These are phyloP conservation scores for Arnoldichthys spilopterus DNA, from an alignment of 2,797 vertebrate species.

Conservation along the genomic window DNA sequence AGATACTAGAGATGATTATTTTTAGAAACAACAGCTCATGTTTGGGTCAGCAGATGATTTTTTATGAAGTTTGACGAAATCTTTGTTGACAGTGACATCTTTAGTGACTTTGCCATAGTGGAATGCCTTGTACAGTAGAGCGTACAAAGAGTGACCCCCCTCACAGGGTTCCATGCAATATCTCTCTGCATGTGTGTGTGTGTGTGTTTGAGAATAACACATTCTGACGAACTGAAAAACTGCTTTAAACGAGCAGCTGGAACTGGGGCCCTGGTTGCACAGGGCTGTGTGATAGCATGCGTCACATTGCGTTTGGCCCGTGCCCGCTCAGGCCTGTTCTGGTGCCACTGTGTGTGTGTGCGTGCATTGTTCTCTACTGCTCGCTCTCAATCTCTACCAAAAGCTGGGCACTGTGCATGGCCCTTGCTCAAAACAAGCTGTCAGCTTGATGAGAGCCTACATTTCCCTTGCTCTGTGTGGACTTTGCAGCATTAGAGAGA, in stretches of 20 bases:
- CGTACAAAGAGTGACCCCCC: slow-evolving; percentile 6
- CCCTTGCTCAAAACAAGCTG: slow-evolving; percentile 52
- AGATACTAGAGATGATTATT: background rate
- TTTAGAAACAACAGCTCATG: background rate
- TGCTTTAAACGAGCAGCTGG: slow-evolving; percentile 48
- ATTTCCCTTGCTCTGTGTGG: slow-evolving; percentile 40
- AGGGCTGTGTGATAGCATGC: slow-evolving; percentile 49
- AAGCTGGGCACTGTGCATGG: slow-evolving; percentile 45
- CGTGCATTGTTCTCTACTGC: slow-evolving; percentile 46
- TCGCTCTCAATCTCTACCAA: slow-evolving; percentile 45
- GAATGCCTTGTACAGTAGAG: slow-evolving; percentile 1
- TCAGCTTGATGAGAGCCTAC: slow-evolving; percentile 52
- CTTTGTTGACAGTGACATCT: slow-evolving; percentile 37
- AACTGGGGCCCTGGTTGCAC: slow-evolving; percentile 34
- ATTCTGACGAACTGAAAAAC: slow-evolving; percentile 44
- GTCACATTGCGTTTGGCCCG: slow-evolving; percentile 41
- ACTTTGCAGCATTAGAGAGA: slow-evolving; percentile 45
- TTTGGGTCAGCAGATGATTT: background rate
- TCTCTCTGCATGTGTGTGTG: slow-evolving; percentile 14
- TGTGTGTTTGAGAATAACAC: slow-evolving; percentile 38
- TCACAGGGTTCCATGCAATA: slow-evolving; percentile 13
- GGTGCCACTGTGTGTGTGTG: slow-evolving; percentile 44
- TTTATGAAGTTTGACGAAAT: slow-evolving; percentile 11
- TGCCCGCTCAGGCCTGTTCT: slow-evolving; percentile 34
- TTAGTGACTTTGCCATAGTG: slow-evolving; percentile 33